Conservation (phyloP, 2,113 vertebrate genomes). For the Dasyurus viverrinus region DNA sequence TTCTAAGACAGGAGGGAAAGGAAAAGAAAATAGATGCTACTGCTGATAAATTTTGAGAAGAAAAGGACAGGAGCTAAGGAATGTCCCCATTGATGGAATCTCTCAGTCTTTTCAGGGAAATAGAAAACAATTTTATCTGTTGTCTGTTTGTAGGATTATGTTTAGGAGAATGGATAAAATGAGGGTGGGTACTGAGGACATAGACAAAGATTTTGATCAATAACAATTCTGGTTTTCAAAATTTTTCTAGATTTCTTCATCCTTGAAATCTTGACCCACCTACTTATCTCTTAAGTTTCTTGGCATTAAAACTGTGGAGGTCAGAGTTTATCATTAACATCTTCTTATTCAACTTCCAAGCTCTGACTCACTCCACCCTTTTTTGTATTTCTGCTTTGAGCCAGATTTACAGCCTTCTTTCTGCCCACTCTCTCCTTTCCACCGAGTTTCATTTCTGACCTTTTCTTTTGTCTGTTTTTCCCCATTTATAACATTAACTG, state of each 20-base stretch:
- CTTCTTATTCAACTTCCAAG: neutral
- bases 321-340: constrained; percentile 55
- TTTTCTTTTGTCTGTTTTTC: neutral
- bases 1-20: neutral
- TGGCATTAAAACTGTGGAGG: neutral
- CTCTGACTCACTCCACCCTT: constrained; percentile 44
- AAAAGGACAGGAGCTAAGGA: neutral
- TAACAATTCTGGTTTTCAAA: neutral
- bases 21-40: neutral
- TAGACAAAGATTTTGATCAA: neutral
- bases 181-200: neutral
- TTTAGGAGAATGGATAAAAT: neutral
- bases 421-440: neutral
- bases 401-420: constrained; percentile 6
- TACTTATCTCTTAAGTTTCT: constrained; percentile 23
- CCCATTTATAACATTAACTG: neutral
- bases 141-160: neutral
- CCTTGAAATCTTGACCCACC: constrained; percentile 40
- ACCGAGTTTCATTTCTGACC: constrained; percentile 34
- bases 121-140: neutral
- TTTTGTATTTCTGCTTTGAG: neutral
- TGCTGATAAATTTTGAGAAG: neutral
- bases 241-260: neutral
- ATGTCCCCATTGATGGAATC: neutral
- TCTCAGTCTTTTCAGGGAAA: neutral